phyloP scores from a whole-genome alignment of 2,113 vertebrate species.

The Octodon degus region DNA sequence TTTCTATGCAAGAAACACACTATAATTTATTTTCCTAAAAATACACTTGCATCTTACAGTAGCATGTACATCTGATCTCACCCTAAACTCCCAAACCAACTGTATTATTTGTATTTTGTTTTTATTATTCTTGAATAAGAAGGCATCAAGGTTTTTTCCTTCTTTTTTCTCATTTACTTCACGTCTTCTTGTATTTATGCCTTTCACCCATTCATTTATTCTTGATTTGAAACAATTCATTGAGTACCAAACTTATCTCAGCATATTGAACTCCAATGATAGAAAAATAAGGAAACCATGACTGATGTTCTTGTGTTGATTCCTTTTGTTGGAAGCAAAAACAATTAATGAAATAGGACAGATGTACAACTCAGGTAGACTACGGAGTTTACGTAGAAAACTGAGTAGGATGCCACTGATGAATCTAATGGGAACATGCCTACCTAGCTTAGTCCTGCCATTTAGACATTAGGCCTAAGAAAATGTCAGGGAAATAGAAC shows the following conservation, averaged over 20 bases:
- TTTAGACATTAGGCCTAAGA: neutral
- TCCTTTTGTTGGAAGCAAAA: neutral
- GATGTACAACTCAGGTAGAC: neutral
- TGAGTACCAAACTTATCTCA: conserved; percentile 1
- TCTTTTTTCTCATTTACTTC: neutral
- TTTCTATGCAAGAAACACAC: conserved; percentile 74
- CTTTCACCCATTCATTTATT: neutral
- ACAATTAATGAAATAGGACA: neutral
- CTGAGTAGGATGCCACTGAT: neutral
- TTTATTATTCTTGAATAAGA: neutral
- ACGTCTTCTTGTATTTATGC: neutral
- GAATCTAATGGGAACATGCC: neutral
- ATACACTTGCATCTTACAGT: conserved; percentile 70
- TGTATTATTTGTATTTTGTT: conserved; percentile 48
- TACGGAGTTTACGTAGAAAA: neutral
- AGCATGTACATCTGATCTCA: conserved; percentile 28
- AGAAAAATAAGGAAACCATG: conserved; percentile 6
- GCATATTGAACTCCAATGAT: neutral
- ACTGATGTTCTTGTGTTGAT: neutral
- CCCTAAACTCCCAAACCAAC: neutral
- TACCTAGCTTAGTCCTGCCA: neutral
- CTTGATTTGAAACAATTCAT: neutral
- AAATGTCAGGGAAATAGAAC: neutral
- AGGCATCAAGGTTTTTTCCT: neutral
- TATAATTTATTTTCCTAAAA: conserved; percentile 83